phyloP scores from a whole-genome alignment of 2,113 vertebrate species.

The Melanostigma gelatinosum region DNA sequence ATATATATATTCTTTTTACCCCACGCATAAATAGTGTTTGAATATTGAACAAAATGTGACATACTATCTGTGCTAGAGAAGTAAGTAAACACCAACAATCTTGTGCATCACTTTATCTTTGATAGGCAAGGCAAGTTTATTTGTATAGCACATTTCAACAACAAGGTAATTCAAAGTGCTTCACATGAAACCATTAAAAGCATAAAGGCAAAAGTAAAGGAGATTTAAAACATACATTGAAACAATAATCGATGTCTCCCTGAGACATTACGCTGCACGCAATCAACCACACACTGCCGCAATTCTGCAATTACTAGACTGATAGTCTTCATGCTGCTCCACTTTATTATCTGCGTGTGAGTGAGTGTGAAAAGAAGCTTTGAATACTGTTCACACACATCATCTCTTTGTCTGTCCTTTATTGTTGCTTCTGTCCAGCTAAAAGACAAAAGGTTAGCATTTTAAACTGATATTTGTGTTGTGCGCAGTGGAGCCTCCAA shows the following conservation, averaged over 20 bases:
- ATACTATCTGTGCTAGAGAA: not conserved
- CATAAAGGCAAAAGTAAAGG: too few relatives aligned
- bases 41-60: not conserved
- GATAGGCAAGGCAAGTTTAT: too few relatives aligned
- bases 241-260: too few relatives aligned
- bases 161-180: too few relatives aligned
- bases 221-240: too few relatives aligned
- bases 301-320: too few relatives aligned
- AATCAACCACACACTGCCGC: too few relatives aligned
- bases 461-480: constrained; percentile 57
- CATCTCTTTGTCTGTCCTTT: constrained; percentile 22
- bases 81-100: not conserved
- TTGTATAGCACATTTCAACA: too few relatives aligned
- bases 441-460: constrained; percentile 52
- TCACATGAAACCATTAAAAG: too few relatives aligned
- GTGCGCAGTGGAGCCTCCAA: constrained; percentile 35
- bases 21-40: not conserved
- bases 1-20: not conserved
- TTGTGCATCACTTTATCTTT: constrained; percentile 2
- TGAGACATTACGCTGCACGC: too few relatives aligned
- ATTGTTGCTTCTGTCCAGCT: constrained; percentile 20
- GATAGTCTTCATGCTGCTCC: not conserved
- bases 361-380: not conserved
- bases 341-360: constrained; percentile 6
- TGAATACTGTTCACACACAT: constrained; percentile 1